A percentile compares a stretch with the other conserved stretches of the same genome.
Conservation (phyloP, 1,140 invertebrate species). For the Homalodisca vitripennis region DNA sequence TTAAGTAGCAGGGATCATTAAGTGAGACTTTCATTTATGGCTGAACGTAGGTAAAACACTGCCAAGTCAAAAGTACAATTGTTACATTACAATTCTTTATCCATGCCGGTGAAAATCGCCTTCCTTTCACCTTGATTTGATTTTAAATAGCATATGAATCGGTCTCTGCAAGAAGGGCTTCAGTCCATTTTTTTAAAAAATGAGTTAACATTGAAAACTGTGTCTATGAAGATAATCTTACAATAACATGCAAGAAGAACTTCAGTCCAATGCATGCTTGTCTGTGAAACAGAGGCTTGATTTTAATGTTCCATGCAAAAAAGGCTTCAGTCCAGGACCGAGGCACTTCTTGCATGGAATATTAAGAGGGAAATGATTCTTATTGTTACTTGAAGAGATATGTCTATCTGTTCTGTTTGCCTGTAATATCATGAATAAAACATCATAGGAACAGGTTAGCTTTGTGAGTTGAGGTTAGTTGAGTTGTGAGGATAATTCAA, state of each 20-base stretch:
- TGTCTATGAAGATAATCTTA: neutral
- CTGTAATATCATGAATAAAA: too few relatives aligned
- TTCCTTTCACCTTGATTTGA: too few relatives aligned
- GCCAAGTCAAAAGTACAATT: too few relatives aligned
- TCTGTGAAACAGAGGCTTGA: neutral
- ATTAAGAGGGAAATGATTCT: neutral
- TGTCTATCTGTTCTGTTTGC: too few relatives aligned
- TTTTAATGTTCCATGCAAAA: conserved; percentile 5
- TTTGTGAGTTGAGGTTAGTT: neutral
- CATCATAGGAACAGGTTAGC: too few relatives aligned
- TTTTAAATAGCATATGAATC: too few relatives aligned
- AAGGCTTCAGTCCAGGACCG: conserved; percentile 2
- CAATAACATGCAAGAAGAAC: neutral
- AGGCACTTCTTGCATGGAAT: conserved; percentile 1
- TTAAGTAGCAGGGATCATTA: too few relatives aligned
- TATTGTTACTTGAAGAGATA: too few relatives aligned
- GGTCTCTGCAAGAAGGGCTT: neutral
- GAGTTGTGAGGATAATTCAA: neutral
- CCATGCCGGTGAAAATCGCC: too few relatives aligned
- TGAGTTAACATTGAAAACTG: neutral
- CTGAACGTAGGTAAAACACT: too few relatives aligned
- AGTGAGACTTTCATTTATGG: too few relatives aligned
- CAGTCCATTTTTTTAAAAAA: neutral
- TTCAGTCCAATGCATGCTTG: neutral
- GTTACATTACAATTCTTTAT: too few relatives aligned